Conservation (phyloP, 2,113 vertebrate species). For the Periophthalmus modestus region DNA sequence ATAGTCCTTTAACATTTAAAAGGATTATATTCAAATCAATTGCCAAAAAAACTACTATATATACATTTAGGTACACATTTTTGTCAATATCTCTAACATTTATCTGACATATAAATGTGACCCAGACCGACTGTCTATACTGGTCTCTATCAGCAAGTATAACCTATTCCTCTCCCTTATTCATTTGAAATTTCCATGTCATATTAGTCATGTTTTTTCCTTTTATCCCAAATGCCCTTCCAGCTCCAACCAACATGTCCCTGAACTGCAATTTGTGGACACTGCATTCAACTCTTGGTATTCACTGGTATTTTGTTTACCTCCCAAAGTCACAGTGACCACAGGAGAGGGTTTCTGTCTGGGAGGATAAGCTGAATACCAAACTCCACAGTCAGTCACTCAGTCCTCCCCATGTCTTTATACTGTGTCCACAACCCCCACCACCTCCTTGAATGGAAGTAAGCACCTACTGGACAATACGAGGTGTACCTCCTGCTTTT, state of each 20-base stretch:
- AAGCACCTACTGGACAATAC: conserved; percentile 37
- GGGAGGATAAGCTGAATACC: conserved; percentile 58
- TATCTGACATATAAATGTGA: no score
- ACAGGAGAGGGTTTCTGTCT: conserved; percentile 39
- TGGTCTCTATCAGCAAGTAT: no score
- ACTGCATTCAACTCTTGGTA: conserved; percentile 2
- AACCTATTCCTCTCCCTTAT: no score
- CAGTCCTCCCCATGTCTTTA: conserved; percentile 14
- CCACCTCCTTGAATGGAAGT: conserved; percentile 39
- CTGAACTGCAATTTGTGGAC: not conserved
- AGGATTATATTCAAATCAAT: no score
- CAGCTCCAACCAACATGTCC: not conserved
- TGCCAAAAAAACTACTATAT: no score
- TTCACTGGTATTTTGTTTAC: not conserved
- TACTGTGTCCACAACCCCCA: conserved; percentile 8
- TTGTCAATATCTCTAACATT: no score
- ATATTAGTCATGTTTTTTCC: not conserved
- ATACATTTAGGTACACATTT: no score
- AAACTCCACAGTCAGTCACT: conserved; percentile 40
- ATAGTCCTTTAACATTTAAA: no score
- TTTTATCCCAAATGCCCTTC: not conserved
- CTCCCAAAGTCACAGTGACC: conserved; percentile 22
- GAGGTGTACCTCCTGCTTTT: conserved; percentile 1
- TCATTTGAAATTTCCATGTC: not conserved
- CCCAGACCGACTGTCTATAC: no score